Evolutionary conservation across 2,113 vertebrate genomes (phyloP), one percentile per base, ranked within the genome.

Genomic region (Coregonus clupeaformis): DNA sequence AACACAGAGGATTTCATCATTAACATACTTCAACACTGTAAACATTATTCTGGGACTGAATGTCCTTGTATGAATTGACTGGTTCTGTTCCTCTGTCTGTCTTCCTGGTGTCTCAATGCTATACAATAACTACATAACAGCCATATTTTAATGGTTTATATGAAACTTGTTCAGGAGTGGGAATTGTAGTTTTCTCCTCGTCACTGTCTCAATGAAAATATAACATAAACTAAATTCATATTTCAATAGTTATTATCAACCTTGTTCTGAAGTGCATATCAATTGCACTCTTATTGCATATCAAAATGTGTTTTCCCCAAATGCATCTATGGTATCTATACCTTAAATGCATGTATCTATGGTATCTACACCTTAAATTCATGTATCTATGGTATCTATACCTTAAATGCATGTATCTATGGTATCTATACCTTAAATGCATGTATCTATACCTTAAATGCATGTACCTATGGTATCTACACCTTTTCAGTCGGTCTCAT

Each of bases 11-110:
- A 91, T 95, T 94, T 95, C 92, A 95, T 96, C 94, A 95, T 96
- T 95, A 96, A 95, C 96, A 93, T 95, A 97, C 95, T 97, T 98
- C 95, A 97, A 97, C 96, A 97, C 95, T 99, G 96, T 98, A 98
- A 99, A 98, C 97, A 96, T 97, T 18, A 96, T 95, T 95, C 95
- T 96, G 36, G 95, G 95, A 98, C 95, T 97, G 95, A 96, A 96
- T 96, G 95, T 96, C 92, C 91, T 73, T 85, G 77, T 79, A 78
- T 94, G 92, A 87, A 92, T 49, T 78, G 82, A 83, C 82, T 77
- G 81, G 72, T 80, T 32, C 32, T 32, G 32, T 32, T 77, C 29
- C 32, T 29, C 24, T 66, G 16, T 32, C 32, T 32, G 64, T 32
- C 29, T 66, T 11, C 45, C 12, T 11, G 29, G 16, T 59, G 5